These are phyloP conservation scores for Polyommatus icarus DNA, from an alignment of 2,888 invertebrate genomes.

Conservation along the genomic window DNA sequence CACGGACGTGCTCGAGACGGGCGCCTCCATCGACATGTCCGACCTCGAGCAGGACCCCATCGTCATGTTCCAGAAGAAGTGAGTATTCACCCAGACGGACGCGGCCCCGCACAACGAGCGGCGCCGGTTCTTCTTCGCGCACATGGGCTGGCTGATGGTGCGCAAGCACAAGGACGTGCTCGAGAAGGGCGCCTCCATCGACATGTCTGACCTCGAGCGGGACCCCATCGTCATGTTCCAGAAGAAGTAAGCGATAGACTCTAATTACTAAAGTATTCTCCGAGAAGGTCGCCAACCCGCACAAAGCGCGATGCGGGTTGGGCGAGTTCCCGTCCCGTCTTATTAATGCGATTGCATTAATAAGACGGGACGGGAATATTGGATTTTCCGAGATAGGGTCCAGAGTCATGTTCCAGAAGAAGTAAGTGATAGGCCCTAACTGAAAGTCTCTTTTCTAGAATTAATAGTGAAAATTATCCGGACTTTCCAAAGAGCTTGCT, in stretches of 20 bases:
- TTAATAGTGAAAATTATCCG: too few species aligned
- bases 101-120: constrained; percentile 94
- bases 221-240: too few species aligned
- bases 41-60: constrained; percentile 92
- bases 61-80: constrained; percentile 93
- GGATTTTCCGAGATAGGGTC: too few species aligned
- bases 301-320: too few species aligned
- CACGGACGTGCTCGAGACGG: constrained; percentile 91
- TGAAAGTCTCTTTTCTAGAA: not conserved
- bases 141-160: constrained; percentile 95
- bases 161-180: constrained; percentile 95
- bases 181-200: constrained; percentile 82
- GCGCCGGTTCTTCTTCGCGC: constrained; percentile 96
- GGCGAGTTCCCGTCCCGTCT: too few species aligned
- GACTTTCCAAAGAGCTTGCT: too few species aligned
- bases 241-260: constrained; percentile 81
- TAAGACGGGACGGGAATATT: too few species aligned
- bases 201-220: too few species aligned
- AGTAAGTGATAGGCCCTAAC: not conserved
- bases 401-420: not conserved
- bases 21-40: constrained; percentile 90
- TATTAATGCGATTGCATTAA: too few species aligned
- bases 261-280: constrained; percentile 43
- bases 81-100: constrained; percentile 83
- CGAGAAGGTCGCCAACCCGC: too few species aligned